Evolutionary conservation across 2,888 invertebrate species (phyloP).

Genomic region (Melolontha melolontha): DNA sequence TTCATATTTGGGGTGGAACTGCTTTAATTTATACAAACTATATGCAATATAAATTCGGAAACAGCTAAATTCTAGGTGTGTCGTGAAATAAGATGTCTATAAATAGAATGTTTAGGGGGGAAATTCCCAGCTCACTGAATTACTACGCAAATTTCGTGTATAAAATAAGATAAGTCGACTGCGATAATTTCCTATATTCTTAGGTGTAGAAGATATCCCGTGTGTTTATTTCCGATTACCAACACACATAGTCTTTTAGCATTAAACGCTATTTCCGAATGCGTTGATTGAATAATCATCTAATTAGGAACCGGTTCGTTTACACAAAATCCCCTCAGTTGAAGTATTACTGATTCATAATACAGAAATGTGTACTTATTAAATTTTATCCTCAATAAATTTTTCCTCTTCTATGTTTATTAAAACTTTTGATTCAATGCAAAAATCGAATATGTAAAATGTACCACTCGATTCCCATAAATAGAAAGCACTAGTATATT

Average conservation of each 20-base stretch:
- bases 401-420: too few species aligned
- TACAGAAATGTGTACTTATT: too few species aligned
- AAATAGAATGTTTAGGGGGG: slow-evolving; percentile 13
- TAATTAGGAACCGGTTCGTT: slow-evolving; percentile 50
- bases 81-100: slow-evolving; percentile 1
- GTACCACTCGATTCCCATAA: too few species aligned
- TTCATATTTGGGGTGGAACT: too few species aligned
- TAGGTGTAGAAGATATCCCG: slow-evolving; percentile 23
- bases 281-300: slow-evolving; percentile 53
- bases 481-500: too few species aligned
- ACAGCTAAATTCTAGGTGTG: too few species aligned
- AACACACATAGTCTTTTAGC: slow-evolving; percentile 15
- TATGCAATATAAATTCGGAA: too few species aligned
- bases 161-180: slow-evolving; percentile 24
- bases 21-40: too few species aligned
- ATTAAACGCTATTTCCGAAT: slow-evolving; percentile 44
- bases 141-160: not conserved
- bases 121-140: slow-evolving; percentile 16
- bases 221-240: slow-evolving; percentile 23
- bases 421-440: too few species aligned
- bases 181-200: slow-evolving; percentile 17
- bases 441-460: too few species aligned
- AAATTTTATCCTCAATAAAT: too few species aligned
- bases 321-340: slow-evolving; percentile 47
- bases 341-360: too few species aligned